Percentiles rank a stretch among this genome's conserved stretches.
phyloP scores from a whole-genome alignment of 2,113 vertebrate species.

The Puma concolor region DNA sequence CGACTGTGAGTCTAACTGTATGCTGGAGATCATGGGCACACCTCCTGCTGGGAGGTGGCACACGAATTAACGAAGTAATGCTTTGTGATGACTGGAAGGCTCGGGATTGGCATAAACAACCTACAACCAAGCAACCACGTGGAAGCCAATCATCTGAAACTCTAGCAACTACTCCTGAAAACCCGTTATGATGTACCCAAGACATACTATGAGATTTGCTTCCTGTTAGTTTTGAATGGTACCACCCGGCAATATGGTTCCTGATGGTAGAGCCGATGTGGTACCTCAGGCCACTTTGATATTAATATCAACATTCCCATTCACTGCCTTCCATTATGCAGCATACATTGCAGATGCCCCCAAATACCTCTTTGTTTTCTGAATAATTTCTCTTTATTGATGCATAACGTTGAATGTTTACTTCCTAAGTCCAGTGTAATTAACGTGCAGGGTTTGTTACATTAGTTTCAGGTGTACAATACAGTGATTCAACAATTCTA shows the following conservation, averaged over 20 bases:
- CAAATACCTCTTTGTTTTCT: neutral
- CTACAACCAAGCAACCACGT: neutral
- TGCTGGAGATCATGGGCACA: neutral
- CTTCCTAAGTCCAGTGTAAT: neutral
- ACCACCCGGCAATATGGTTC: neutral
- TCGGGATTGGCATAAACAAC: neutral
- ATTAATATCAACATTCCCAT: neutral
- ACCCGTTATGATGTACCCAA: neutral
- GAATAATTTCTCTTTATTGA: neutral
- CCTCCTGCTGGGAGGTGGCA: neutral
- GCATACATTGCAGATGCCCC: neutral
- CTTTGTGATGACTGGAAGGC: neutral
- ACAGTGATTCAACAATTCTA: neutral
- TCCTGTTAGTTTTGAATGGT: neutral
- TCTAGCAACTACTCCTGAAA: neutral
- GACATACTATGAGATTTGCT: neutral
- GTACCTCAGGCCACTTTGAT: neutral
- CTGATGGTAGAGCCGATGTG: neutral
- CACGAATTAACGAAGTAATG: neutral
- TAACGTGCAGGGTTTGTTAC: neutral
- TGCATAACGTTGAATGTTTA: neutral
- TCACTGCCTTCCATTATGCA: neutral
- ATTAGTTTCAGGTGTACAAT: neutral
- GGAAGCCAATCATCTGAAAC: neutral
- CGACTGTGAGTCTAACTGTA: neutral